These are phyloP conservation scores for Porites cylindrica DNA, from an alignment of 92 coral and sea anemone genomes.

Conservation along the genomic window DNA sequence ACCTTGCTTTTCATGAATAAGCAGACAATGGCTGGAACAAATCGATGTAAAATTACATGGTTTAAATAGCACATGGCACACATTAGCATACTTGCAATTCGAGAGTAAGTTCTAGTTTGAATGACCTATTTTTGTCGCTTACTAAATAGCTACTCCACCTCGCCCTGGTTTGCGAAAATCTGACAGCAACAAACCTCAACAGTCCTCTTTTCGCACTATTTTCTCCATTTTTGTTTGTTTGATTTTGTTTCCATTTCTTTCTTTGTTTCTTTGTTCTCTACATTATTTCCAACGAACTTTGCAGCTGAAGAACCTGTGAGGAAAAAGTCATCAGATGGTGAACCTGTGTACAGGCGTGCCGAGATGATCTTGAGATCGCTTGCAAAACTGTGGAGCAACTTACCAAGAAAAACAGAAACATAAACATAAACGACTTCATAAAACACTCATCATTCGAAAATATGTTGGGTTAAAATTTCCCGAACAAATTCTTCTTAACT, in stretches of 20 bases:
- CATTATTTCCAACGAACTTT: background rate
- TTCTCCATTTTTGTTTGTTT: background rate
- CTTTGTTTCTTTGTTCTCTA: background rate
- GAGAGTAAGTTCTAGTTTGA: background rate
- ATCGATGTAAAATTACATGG: background rate
- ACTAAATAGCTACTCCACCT: background rate
- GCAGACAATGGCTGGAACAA: background rate
- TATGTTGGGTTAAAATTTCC: background rate
- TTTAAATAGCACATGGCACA: background rate
- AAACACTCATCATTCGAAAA: background rate
- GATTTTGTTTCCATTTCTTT: too few species aligned
- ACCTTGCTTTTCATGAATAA: background rate
- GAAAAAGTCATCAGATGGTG: slow-evolving; percentile 1
- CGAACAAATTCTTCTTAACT: background rate
- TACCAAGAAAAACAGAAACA: slow-evolving; percentile 87
- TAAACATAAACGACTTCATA: background rate
- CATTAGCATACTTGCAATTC: background rate
- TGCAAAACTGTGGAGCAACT: slow-evolving; percentile 82
- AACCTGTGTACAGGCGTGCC: slow-evolving; percentile 85
- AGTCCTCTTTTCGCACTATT: background rate
- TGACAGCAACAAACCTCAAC: background rate
- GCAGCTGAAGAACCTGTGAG: too few species aligned
- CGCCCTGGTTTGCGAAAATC: background rate
- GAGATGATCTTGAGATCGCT: slow-evolving; percentile 88
- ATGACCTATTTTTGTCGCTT: background rate